phyloP scores from a whole-genome alignment of 2,888 invertebrate genomes.

The Leucania comma region DNA sequence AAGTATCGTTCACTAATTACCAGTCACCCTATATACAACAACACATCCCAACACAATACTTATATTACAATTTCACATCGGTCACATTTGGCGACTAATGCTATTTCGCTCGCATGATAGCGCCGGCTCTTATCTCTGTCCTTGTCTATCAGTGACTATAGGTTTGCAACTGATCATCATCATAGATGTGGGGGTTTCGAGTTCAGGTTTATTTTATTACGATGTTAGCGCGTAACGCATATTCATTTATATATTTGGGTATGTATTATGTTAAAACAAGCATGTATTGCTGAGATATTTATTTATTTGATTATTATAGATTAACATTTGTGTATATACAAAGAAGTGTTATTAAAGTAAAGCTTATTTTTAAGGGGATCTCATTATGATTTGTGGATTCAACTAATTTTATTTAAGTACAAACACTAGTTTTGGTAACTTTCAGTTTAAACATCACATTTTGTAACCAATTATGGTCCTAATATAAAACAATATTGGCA shows the following conservation, averaged over 20 bases:
- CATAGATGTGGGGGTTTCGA: no score
- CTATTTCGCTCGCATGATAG: no score
- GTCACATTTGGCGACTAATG: no score
- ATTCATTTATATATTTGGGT: background rate
- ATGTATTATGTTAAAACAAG: constrained; percentile 3
- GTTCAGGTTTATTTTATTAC: no score
- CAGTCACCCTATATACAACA: no score
- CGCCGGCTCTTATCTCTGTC: no score
- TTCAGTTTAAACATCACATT: constrained; percentile 59
- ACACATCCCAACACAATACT: no score
- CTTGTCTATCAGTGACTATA: no score
- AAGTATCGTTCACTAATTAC: no score
- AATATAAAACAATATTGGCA: background rate
- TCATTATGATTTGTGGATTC: constrained; percentile 18
- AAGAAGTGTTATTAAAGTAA: constrained; percentile 50
- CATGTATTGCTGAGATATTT: constrained; percentile 52
- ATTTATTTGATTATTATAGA: constrained; percentile 55
- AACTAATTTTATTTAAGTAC: constrained; percentile 61
- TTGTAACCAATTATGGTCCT: constrained; percentile 14
- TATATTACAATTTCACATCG: no score
- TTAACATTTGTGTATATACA: constrained; percentile 67
- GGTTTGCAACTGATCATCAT: no score
- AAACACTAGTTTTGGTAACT: constrained; percentile 84
- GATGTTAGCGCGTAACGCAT: no score
- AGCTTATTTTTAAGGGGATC: constrained; percentile 35